phyloP scores from a whole-genome alignment of 2,888 invertebrate species.

The Dryomyza anilis region DNA sequence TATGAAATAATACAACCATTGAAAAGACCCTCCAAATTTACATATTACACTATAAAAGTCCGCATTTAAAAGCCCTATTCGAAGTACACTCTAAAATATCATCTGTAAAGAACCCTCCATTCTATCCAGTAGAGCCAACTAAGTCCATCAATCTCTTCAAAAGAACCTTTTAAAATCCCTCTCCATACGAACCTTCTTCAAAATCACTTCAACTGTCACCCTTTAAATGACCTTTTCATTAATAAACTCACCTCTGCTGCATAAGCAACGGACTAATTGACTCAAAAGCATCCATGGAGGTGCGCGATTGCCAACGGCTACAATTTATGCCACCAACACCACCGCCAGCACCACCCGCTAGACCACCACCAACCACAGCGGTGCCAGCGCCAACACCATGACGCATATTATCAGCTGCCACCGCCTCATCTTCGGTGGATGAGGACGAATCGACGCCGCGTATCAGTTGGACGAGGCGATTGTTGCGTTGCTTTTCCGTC shows the following conservation, averaged over 20 bases:
- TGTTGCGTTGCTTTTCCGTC: constrained; percentile 51
- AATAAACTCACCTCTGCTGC: constrained; percentile 51
- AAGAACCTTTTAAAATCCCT: no score
- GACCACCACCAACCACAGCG: constrained; percentile 24
- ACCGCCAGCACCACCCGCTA: constrained; percentile 28
- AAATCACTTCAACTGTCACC: no score
- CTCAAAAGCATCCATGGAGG: constrained; percentile 38
- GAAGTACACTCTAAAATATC: no score
- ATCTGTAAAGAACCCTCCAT: no score
- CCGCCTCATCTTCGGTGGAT: constrained; percentile 39
- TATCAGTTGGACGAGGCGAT: constrained; percentile 50
- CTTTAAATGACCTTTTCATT: no score
- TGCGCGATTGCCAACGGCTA: constrained; percentile 34
- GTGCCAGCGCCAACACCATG: constrained; percentile 12
- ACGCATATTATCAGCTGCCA: neutral
- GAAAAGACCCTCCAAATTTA: no score
- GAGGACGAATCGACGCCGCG: constrained; percentile 46
- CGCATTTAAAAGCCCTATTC: no score
- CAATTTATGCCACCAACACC: constrained; percentile 5
- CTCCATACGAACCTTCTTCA: no score
- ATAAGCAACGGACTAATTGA: constrained; percentile 53
- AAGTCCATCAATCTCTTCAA: no score
- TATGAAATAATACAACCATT: no score
- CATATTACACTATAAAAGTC: no score
- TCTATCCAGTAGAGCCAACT: no score